A percentile compares a stretch with the other conserved stretches of the same genome.
phyloP scores from a whole-genome alignment of 2,888 invertebrate genomes.

The Rhagophthalmus giganteus region DNA sequence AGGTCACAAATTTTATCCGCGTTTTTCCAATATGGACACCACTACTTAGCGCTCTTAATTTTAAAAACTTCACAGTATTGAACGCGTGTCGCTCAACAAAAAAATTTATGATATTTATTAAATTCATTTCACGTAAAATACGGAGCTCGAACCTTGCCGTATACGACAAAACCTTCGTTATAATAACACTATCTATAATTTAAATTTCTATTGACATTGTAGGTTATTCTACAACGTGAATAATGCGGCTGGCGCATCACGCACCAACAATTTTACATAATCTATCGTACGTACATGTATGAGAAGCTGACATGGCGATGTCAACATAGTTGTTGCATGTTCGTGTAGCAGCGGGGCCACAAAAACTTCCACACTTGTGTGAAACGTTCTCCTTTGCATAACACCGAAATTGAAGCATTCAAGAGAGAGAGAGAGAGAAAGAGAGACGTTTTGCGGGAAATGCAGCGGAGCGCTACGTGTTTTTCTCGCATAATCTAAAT shows the following conservation, averaged over 20 bases:
- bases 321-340: constrained; percentile 21
- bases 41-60: no score
- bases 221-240: background rate
- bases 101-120: no score
- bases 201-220: background rate
- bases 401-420: constrained; percentile 12
- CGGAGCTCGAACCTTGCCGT: no score
- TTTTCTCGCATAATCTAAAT: constrained; percentile 23
- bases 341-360: constrained; percentile 6
- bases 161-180: no score
- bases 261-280: background rate
- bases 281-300: constrained; percentile 8
- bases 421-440: constrained; percentile 6
- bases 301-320: constrained; percentile 15
- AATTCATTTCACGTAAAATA: no score
- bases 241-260: constrained; percentile 9
- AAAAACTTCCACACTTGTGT: constrained; percentile 13
- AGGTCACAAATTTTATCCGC: no score
- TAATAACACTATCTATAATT: background rate
- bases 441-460: constrained; percentile 11
- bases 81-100: no score
- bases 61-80: no score
- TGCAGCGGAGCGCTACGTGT: constrained; percentile 16
- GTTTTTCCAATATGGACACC: no score
- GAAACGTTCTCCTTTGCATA: constrained; percentile 15